A percentile compares a stretch with the other conserved stretches of the same genome.
phyloP scores from a whole-genome alignment of 2,797 vertebrate species.

The Phrynocephalus forsythii region DNA sequence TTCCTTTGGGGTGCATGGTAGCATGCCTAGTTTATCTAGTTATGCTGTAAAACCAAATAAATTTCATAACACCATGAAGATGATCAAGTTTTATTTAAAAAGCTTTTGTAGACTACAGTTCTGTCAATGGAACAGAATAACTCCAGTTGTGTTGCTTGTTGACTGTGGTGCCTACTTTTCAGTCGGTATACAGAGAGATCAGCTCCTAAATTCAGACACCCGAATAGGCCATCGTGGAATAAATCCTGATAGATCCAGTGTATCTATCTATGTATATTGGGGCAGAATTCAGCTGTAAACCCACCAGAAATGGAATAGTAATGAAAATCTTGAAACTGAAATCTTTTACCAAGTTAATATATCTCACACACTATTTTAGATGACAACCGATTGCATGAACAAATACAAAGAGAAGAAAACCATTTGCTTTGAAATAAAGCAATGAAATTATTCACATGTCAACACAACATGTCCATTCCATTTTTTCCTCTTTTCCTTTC shows the following conservation, averaged over 20 bases:
- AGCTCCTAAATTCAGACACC: neutral
- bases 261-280: too few relatives aligned
- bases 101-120: neutral
- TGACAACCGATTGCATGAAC: constrained; percentile 37
- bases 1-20: too few relatives aligned
- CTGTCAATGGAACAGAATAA: neutral
- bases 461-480: constrained; percentile 42
- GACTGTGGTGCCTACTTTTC: neutral
- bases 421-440: constrained; percentile 28
- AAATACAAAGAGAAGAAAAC: constrained; percentile 47
- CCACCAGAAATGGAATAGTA: neutral
- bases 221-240: neutral
- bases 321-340: constrained; percentile 32
- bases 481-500: constrained; percentile 65
- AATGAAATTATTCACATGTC: constrained; percentile 60
- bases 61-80: too few relatives aligned
- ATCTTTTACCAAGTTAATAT: constrained; percentile 40
- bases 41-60: too few relatives aligned
- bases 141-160: neutral
- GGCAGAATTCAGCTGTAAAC: neutral
- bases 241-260: too few relatives aligned
- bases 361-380: constrained; percentile 29
- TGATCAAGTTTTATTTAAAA: too few relatives aligned
- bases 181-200: too few relatives aligned
- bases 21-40: too few relatives aligned